Percentiles rank a stretch among this genome's conserved stretches.
Conservation (phyloP, 2,113 vertebrate species). For the Holacanthus passer region DNA sequence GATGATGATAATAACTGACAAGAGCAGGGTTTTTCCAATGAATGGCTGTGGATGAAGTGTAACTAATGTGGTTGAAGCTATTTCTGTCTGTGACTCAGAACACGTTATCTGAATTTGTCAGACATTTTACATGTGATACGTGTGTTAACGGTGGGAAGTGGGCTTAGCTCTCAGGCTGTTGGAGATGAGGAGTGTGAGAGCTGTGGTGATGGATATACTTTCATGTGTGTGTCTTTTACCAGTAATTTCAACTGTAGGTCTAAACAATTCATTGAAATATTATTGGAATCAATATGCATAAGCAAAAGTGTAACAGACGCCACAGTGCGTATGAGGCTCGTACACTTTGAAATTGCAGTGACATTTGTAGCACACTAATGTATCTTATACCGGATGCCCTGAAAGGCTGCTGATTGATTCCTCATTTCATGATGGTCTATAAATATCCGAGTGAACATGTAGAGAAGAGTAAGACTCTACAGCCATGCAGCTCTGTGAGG, state of each 20-base stretch:
- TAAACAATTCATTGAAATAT: too few relatives aligned
- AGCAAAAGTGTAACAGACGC: too few relatives aligned
- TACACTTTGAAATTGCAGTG: background rate
- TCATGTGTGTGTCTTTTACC: background rate
- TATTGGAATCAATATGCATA: too few relatives aligned
- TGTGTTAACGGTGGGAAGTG: constrained; percentile 2
- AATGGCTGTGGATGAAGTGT: background rate
- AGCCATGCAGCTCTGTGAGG: too few relatives aligned
- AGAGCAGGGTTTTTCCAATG: background rate
- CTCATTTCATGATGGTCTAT: background rate
- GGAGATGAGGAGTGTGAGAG: background rate
- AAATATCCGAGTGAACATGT: too few relatives aligned
- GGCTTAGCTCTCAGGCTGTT: background rate
- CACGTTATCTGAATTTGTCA: background rate
- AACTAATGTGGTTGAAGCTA: background rate
- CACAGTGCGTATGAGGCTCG: background rate
- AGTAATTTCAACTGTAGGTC: too few relatives aligned
- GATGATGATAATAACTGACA: background rate
- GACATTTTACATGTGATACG: background rate
- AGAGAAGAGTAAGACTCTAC: too few relatives aligned
- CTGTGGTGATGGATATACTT: background rate
- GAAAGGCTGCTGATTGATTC: background rate
- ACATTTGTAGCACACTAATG: background rate
- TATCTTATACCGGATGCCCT: background rate
- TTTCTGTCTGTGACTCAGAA: background rate